phyloP scores from a whole-genome alignment of 2,797 vertebrate species.

The Clarias laeviceps region DNA sequence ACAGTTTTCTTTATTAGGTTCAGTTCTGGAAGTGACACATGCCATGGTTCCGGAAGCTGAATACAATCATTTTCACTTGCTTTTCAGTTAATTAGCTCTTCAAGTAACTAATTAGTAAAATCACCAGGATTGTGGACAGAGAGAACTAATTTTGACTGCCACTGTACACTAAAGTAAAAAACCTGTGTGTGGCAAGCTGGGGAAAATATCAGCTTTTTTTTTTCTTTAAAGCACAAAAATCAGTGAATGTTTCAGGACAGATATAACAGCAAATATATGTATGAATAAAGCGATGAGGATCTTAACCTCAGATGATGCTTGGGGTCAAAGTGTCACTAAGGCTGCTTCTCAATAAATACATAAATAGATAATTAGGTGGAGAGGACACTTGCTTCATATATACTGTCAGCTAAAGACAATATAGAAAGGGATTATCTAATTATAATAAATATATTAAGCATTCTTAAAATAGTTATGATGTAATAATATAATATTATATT shows the following conservation, averaged over 20 bases:
- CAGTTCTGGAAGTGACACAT: too few relatives aligned
- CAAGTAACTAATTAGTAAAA: too few relatives aligned
- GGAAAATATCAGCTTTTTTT: not conserved
- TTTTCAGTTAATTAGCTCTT: too few relatives aligned
- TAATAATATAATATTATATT: not conserved
- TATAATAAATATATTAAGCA: too few relatives aligned
- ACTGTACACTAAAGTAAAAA: not conserved
- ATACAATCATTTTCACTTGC: too few relatives aligned
- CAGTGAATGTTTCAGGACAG: not conserved
- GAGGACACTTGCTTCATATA: not conserved
- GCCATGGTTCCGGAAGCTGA: too few relatives aligned
- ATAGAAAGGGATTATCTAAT: not conserved
- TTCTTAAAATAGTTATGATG: not conserved
- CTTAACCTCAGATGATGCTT: not conserved
- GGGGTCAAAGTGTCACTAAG: not conserved
- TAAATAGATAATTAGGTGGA: not conserved
- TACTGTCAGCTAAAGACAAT: not conserved
- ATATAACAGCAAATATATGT: not conserved
- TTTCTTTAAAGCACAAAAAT: not conserved
- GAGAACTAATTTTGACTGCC: too few relatives aligned
- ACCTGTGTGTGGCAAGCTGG: not conserved
- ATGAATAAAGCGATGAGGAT: not conserved
- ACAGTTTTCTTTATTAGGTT: too few relatives aligned
- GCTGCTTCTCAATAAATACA: not conserved
- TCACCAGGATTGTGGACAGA: too few relatives aligned